phyloP scores from a whole-genome alignment of 2,113 vertebrate species.

The Channa argus region DNA sequence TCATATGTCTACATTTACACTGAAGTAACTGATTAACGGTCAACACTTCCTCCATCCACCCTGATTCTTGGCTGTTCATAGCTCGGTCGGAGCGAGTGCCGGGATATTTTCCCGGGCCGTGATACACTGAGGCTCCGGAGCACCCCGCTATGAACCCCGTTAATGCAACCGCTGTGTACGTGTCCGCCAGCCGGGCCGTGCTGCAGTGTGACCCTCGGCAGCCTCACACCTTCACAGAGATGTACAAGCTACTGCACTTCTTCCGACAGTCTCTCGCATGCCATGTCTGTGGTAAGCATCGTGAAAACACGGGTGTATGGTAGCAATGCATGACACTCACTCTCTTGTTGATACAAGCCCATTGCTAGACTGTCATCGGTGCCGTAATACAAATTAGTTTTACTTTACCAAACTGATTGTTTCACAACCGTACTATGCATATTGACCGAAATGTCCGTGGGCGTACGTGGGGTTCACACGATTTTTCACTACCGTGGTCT shows the following conservation, averaged over 20 bases:
- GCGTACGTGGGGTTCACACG: conserved; percentile 46
- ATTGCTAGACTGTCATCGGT: not conserved
- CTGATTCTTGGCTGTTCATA: conserved; percentile 27
- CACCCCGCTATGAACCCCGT: conserved; percentile 94
- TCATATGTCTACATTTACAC: conserved; percentile 37
- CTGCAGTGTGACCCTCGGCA: conserved; percentile 95
- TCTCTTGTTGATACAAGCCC: not conserved
- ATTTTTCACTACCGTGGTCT: conserved; percentile 59
- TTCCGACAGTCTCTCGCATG: conserved; percentile 95
- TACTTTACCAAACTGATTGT: not conserved
- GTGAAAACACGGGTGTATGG: too few relatives aligned
- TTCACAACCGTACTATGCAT: conserved; percentile 22
- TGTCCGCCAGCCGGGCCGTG: conserved; percentile 96
- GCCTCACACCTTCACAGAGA: conserved; percentile 89
- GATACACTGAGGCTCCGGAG: conserved; percentile 76
- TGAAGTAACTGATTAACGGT: conserved; percentile 23
- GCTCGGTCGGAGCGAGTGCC: conserved; percentile 11
- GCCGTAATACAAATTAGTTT: not conserved
- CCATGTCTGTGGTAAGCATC: conserved; percentile 92
- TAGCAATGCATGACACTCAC: not conserved
- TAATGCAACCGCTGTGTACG: conserved; percentile 94
- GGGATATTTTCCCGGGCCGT: conserved; percentile 48
- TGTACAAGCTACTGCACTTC: conserved; percentile 93
- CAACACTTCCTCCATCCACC: conserved; percentile 19
- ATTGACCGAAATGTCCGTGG: conserved; percentile 36